Evolutionary conservation across 2,113 vertebrate species (phyloP), one percentile per base, ranked within the genome.

Genomic region (Lampris incognitus): DNA sequence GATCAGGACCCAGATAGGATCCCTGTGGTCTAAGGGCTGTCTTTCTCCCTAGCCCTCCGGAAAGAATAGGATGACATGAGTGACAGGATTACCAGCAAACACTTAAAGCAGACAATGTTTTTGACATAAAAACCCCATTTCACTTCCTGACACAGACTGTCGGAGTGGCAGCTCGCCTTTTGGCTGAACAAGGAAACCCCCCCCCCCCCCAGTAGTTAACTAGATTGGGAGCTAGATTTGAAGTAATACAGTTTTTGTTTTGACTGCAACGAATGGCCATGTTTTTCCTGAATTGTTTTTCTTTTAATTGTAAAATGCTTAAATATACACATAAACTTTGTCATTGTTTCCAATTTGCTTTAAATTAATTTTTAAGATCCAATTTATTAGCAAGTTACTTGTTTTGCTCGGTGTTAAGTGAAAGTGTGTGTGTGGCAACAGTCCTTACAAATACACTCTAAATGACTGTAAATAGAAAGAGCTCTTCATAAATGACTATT

Each of bases 391-490:
- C 24, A 24, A 24, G 24, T 24, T 24, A 24, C 24, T 24, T 24
- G 24, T 46, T 7, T 46, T 5, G 4, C 44, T 46, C 44, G 7
- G 44, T 46, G 49, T 61, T 65, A 41, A 51, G 56, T 60, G 69
- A 40, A 37, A 81, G 8, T 6, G 46, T 59, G 37, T 41, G 44
- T 41, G 37, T 73, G 6, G 67, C 41, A 9, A 44, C 6, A 38
- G 56, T 36, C 50, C 66, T 69, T n/a, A 72, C 24, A 24, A 24
- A 24, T 24, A 24, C 24, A 62, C 39, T 72, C 13, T 54, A 58
- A 64, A 82, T 66, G 50, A 78, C 68, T 72, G 61, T 3, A 69
- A 56, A 40, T 67, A 74, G 74, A 81, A 78, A 57, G 60, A 74
- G 50, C 59, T 46, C 50, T 70, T 61, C 51, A 44, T 72, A 9